Percentiles rank a stretch among this genome's conserved stretches.
Conservation (phyloP, 2,797 vertebrate genomes). For the Avahi laniger region DNA sequence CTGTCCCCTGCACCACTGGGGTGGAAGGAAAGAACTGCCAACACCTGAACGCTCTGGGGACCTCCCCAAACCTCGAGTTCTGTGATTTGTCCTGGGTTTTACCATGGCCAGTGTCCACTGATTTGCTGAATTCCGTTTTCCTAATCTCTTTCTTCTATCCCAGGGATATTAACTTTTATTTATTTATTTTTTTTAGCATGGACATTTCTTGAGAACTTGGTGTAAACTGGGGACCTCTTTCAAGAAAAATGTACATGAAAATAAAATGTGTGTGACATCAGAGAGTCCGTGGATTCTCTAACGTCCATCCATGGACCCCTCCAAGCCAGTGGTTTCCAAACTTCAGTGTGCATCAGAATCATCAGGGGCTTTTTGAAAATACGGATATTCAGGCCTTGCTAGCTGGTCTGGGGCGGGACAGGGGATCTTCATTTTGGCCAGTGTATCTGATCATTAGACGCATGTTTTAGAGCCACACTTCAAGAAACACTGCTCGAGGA, state of each 20-base stretch:
- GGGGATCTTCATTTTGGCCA: not conserved
- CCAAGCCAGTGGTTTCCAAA: not conserved
- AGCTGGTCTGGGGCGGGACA: no score
- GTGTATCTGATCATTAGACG: not conserved
- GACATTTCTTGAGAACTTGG: not conserved
- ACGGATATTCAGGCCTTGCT: no score
- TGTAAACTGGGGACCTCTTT: not conserved
- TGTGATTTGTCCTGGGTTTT: not conserved
- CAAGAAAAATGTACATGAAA: not conserved
- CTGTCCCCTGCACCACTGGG: not conserved
- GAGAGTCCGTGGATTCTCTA: not conserved
- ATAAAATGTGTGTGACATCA: not conserved
- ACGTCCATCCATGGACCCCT: not conserved
- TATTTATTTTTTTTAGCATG: not conserved
- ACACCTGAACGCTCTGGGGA: not conserved
- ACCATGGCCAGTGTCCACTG: accelerated
- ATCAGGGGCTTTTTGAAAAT: not conserved
- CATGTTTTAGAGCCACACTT: not conserved
- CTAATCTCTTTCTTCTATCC: not conserved
- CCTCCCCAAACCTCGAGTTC: no score
- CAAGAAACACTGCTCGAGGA: not conserved
- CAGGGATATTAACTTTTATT: not conserved
- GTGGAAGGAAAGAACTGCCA: not conserved
- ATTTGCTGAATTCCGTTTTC: not conserved
- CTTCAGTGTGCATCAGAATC: not conserved